phyloP scores from a whole-genome alignment of 2,113 vertebrate genomes.

The Narcine bancroftii region DNA sequence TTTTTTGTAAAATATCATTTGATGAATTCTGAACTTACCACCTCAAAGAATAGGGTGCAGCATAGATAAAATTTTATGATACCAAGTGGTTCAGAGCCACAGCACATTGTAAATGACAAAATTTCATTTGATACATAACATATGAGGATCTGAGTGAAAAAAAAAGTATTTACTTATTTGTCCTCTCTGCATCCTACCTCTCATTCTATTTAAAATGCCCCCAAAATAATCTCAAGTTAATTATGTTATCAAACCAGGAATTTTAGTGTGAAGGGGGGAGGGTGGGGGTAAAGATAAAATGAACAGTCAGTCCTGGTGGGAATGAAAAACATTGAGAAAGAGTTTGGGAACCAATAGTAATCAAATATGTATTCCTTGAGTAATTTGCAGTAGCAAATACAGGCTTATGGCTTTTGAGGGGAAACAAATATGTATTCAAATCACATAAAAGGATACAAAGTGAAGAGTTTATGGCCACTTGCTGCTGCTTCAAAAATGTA shows the following conservation, averaged over 20 bases:
- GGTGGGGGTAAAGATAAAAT: too few species aligned
- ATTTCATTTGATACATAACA: not conserved
- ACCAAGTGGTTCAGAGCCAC: not conserved
- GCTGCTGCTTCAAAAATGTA: slow-evolving; percentile 67
- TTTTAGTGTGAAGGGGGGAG: not conserved
- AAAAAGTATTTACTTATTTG: not conserved
- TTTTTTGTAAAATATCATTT: not conserved
- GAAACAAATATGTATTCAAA: not conserved
- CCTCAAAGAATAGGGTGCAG: not conserved
- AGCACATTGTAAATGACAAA: not conserved
- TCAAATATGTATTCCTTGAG: not conserved
- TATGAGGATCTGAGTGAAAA: not conserved
- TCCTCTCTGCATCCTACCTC: not conserved
- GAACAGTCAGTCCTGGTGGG: not conserved
- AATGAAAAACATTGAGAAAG: not conserved
- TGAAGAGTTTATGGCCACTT: slow-evolving; percentile 50
- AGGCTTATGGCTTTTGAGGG: not conserved
- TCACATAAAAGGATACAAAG: slow-evolving; percentile 72
- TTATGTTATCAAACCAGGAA: not conserved
- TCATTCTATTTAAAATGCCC: not conserved
- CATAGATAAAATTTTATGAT: not conserved
- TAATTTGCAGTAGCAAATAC: not conserved
- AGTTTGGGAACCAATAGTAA: not conserved
- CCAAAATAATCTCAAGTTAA: slow-evolving; percentile 2
- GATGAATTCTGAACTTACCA: not conserved